phyloP scores from a whole-genome alignment of 2,797 vertebrate genomes.

The Muscicapa striata region DNA sequence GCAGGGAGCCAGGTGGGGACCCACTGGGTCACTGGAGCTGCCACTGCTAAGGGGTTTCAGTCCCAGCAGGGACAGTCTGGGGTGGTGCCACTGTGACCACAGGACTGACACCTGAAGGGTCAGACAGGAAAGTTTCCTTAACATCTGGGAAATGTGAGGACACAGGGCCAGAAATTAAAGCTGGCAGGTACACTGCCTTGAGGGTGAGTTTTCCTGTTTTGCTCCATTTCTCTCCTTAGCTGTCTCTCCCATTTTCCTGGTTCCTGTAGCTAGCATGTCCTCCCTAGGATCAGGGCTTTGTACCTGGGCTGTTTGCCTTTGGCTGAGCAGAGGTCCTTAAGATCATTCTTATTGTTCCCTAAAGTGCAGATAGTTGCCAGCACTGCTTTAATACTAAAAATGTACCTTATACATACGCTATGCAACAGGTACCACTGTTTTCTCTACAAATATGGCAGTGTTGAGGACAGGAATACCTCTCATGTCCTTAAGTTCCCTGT shows the following conservation, averaged over 20 bases:
- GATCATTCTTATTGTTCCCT: neutral
- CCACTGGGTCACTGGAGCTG: neutral
- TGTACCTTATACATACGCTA: neutral
- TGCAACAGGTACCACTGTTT: neutral
- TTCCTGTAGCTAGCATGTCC: neutral
- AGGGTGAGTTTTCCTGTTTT: neutral
- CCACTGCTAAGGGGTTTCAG: neutral
- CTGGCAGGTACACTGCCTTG: neutral
- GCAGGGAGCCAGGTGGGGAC: neutral
- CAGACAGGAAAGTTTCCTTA: neutral
- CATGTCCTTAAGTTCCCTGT: neutral
- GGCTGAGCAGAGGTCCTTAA: neutral
- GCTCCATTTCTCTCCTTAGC: neutral
- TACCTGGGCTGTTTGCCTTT: neutral
- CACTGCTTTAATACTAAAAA: neutral
- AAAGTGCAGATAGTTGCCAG: neutral
- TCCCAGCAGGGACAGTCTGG: neutral
- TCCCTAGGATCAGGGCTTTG: neutral
- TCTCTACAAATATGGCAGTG: neutral
- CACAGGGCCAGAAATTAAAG: neutral
- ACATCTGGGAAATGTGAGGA: neutral
- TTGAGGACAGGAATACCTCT: neutral
- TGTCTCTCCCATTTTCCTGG: neutral
- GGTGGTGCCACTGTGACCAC: neutral
- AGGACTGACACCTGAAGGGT: neutral